Percentiles rank a stretch among this genome's conserved stretches.
Conservation (phyloP, 1,140 invertebrate genomes). For the Latrodectus geometricus region DNA sequence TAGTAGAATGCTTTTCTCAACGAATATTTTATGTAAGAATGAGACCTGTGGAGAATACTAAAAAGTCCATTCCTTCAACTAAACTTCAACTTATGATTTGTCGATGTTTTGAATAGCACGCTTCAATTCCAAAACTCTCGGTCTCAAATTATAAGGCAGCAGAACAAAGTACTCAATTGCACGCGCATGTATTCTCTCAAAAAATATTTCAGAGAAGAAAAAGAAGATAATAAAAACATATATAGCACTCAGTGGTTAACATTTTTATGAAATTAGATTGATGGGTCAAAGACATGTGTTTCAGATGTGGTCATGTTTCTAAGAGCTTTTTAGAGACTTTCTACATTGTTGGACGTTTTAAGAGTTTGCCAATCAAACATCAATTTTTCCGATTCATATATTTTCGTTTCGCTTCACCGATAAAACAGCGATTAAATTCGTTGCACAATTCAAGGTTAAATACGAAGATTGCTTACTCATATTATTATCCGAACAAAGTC, state of each 20-base stretch:
- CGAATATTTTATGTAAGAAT: neutral
- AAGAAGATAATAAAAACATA: neutral
- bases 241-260: slow-evolving; percentile 24
- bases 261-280: slow-evolving; percentile 6
- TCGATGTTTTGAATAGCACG: slow-evolving; percentile 41
- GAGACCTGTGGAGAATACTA: slow-evolving; percentile 24
- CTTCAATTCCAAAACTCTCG: slow-evolving; percentile 14
- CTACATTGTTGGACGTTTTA: no score
- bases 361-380: no score
- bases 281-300: slow-evolving; percentile 18
- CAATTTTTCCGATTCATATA: neutral
- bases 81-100: slow-evolving; percentile 22
- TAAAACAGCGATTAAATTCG: neutral
- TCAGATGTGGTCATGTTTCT: neutral
- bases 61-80: slow-evolving; percentile 13
- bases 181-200: neutral
- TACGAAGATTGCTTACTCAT: neutral
- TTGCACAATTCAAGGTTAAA: neutral
- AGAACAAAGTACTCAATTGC: neutral
- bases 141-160: slow-evolving; percentile 31
- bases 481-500: neutral
- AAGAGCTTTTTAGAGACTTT: neutral
- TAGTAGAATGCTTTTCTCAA: slow-evolving; percentile 12
- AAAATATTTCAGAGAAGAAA: slow-evolving; percentile 26
- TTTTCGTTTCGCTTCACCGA: neutral